These are phyloP conservation scores for Athripsodes cinereus DNA, from an alignment of 2,888 invertebrate species.

Conservation along the genomic window DNA sequence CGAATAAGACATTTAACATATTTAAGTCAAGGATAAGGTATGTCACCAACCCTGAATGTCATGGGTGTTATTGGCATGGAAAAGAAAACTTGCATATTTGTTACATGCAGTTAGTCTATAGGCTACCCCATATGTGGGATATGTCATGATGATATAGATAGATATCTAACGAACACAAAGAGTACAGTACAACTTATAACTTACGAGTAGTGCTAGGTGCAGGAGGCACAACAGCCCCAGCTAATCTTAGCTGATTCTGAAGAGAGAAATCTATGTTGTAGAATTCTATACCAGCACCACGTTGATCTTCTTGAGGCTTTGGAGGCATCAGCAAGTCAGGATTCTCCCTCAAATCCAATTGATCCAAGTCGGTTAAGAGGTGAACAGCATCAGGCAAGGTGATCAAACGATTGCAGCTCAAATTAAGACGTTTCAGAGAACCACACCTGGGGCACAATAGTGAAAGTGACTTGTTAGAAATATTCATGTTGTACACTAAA, in stretches of 20 bases:
- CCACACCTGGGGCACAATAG: slow-evolving; percentile 65
- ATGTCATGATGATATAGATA: too few relatives aligned
- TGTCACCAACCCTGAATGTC: too few relatives aligned
- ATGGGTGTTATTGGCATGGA: too few relatives aligned
- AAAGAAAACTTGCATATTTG: too few relatives aligned
- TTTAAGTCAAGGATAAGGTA: too few relatives aligned
- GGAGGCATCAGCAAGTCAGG: slow-evolving; percentile 96
- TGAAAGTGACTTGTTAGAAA: slow-evolving; percentile 4
- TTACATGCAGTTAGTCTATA: too few relatives aligned
- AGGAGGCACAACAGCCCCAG: slow-evolving; percentile 80
- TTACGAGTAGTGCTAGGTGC: slow-evolving; percentile 64
- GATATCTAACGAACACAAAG: too few relatives aligned
- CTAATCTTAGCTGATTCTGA: slow-evolving; percentile 86
- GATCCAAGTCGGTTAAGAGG: slow-evolving; percentile 81
- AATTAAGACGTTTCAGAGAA: slow-evolving; percentile 83
- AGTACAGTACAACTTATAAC: too few relatives aligned
- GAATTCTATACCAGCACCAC: slow-evolving; percentile 79
- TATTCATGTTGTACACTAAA: neutral
- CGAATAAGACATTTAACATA: too few relatives aligned
- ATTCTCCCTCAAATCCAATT: slow-evolving; percentile 88
- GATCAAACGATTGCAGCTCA: slow-evolving; percentile 89
- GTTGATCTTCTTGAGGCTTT: slow-evolving; percentile 78
- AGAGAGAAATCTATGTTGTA: slow-evolving; percentile 99
- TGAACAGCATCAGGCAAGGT: slow-evolving; percentile 98
- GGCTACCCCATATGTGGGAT: too few relatives aligned